These are phyloP conservation scores for Notamacropus eugenii DNA, from an alignment of 2,797 vertebrate species.

Conservation along the genomic window DNA sequence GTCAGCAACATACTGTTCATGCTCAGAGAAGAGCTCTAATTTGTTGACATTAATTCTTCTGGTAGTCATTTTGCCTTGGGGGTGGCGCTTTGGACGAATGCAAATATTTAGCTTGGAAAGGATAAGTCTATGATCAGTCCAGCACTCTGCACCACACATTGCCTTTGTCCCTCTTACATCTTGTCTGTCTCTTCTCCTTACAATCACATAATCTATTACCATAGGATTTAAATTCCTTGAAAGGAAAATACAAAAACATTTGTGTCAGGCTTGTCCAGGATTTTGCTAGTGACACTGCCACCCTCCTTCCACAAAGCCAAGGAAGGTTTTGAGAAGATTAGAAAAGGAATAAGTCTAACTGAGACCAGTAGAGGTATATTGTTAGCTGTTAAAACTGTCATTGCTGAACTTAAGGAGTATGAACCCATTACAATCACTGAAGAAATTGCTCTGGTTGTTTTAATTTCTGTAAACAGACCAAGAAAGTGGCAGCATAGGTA, in stretches of 20 bases:
- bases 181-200: no score
- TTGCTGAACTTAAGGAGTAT: conserved; percentile 93
- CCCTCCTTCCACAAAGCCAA: conserved; percentile 95
- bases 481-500: conserved; percentile 95
- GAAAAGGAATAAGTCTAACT: conserved; percentile 97
- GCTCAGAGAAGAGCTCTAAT: no score
- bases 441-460: conserved; percentile 99
- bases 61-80: no score
- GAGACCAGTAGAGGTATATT: conserved; percentile 97
- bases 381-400: conserved; percentile 93
- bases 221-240: conserved; percentile 98
- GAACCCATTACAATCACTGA: conserved; percentile 98
- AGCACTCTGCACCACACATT: no score
- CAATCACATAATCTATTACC: conserved; percentile 78
- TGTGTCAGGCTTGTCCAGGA: conserved; percentile 97
- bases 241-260: conserved; percentile 97
- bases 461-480: conserved; percentile 96
- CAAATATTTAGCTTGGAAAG: no score
- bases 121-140: no score
- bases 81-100: no score
- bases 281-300: conserved; percentile 97
- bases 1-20: no score
- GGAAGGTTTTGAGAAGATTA: conserved; percentile 98
- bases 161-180: no score
- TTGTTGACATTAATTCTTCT: no score